Evolutionary conservation across 2,113 vertebrate genomes (phyloP), one percentile per base, ranked within the genome.

Genomic region (Oryzias celebensis): DNA sequence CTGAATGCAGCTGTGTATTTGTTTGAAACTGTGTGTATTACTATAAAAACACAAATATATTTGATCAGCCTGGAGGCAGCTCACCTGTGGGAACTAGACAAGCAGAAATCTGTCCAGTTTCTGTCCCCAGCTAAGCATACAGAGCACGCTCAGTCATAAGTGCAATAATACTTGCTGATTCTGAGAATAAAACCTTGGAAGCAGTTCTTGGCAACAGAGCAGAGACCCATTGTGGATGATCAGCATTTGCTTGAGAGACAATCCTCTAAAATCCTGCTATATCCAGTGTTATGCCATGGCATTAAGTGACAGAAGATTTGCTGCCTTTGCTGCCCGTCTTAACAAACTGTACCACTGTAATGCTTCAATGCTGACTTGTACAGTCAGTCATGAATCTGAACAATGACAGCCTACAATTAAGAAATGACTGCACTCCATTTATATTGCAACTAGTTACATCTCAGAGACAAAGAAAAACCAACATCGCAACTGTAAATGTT

Each of bases 301-400:
- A 89, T 90, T 89, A 84, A 87, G 62, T 48, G 68, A 85, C 62
- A 83, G 76, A 80, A 77, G 77, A 85, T 86, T 84, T 83, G 63
- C 75, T 61, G 63, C 48, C 46, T 74, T 77, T 66, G 67, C 63
- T 73, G 74, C 64, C 58, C 24, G 57, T 56, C 70, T 82, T 82
- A 75, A 68, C 47, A 48, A 18, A 77, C 50, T 59, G 62, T 23
- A 48, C 68, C 26, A 59, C 65, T 41, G 62, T 68, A 58, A 62
- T 78, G 74, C 66, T 61, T 77, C 69, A 60, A 46, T 59, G 57
- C 62, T 58, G 66, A 68, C 58, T 80, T 56, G 58, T 71, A 48
- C 53, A 70, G 74, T 78, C 75, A 77, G 72, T 78, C 76, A 79
- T 50, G 65, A 64, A 55, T 58, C 36, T 36, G 36, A 36, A 36